These are phyloP conservation scores for Lepilemur ruficaudatus DNA, from an alignment of 2,797 vertebrate genomes.

Conservation along the genomic window DNA sequence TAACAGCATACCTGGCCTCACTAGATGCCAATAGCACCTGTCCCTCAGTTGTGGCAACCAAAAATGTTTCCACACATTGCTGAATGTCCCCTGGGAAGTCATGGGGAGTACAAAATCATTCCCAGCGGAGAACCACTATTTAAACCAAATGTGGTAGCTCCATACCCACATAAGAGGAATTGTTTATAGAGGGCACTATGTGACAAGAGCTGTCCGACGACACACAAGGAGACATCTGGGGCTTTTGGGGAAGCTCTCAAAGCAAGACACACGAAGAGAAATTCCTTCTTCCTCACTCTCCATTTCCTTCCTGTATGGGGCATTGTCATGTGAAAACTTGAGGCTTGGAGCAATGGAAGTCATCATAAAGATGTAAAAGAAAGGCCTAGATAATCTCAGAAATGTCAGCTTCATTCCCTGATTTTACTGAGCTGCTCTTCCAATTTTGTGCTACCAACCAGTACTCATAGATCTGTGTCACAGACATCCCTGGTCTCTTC, in stretches of 20 bases:
- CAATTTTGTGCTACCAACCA: neutral
- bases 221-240: neutral
- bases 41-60: too few species aligned
- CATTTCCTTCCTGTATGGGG: neutral
- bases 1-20: neutral
- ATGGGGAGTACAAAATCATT: neutral
- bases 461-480: neutral
- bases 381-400: neutral
- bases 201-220: neutral
- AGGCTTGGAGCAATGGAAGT: neutral
- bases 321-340: neutral
- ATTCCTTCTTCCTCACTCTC: neutral
- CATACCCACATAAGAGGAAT: neutral
- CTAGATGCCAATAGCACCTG: neutral
- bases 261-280: neutral
- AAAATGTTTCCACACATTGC: neutral
- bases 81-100: neutral
- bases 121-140: neutral
- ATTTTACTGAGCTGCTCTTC: neutral
- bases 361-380: neutral
- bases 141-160: neutral
- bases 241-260: neutral
- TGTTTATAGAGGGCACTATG: fast-evolving
- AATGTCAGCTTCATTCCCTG: neutral
- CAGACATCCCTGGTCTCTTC: neutral